phyloP scores from a whole-genome alignment of 2,888 invertebrate species.

The Metellina segmentata region DNA sequence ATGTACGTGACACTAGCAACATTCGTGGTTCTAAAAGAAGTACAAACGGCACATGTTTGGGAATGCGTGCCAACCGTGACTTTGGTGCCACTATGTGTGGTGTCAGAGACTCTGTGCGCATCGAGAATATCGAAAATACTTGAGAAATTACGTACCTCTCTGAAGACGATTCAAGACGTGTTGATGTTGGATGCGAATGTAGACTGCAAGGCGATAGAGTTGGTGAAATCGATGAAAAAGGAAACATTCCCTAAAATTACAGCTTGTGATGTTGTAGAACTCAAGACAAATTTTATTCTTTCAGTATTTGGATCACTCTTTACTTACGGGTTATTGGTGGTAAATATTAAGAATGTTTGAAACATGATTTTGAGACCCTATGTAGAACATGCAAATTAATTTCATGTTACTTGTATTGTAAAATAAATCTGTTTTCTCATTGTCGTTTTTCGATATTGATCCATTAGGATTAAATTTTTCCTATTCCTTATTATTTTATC shows the following conservation, averaged over 20 bases:
- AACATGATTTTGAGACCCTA: too few species aligned
- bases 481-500: too few species aligned
- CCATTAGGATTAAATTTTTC: too few species aligned
- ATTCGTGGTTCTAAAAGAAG: not conserved
- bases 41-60: not conserved
- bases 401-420: too few species aligned
- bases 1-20: not conserved
- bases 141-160: not conserved
- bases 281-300: not conserved
- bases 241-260: not conserved
- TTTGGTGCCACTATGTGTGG: not conserved
- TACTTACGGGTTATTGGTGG: conserved; percentile 9
- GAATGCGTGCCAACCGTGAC: not conserved
- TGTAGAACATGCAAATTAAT: too few species aligned
- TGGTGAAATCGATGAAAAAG: not conserved
- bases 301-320: conserved; percentile 17
- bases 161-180: not conserved
- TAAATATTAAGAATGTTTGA: not conserved
- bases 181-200: not conserved
- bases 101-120: not conserved
- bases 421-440: too few species aligned
- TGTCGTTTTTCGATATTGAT: too few species aligned
- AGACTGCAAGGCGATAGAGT: not conserved
- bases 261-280: not conserved
- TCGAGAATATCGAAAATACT: not conserved